Evolutionary conservation across 2,797 vertebrate species (phyloP).

Genomic region (Phrynocephalus forsythii): DNA sequence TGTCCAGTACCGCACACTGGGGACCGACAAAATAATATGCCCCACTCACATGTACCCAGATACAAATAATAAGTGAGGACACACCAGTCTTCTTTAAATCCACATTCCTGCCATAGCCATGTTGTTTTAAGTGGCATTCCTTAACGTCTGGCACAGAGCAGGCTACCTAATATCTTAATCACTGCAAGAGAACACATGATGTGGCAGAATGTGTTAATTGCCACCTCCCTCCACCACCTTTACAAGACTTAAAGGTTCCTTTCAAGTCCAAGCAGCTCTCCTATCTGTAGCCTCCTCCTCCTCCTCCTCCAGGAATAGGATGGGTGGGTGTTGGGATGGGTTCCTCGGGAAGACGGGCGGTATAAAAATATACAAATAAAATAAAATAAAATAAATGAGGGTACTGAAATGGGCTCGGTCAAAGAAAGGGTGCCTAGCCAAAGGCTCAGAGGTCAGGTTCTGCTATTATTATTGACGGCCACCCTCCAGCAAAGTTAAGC

Average conservation of each 20-base stretch:
- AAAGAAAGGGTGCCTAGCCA: too few species aligned
- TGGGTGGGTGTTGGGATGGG: background rate
- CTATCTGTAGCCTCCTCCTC: background rate
- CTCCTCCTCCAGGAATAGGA: constrained; percentile 1
- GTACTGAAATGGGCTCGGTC: background rate
- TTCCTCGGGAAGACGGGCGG: background rate
- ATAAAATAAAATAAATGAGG: background rate
- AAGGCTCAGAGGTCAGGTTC: background rate
- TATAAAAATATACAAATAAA: too few species aligned
- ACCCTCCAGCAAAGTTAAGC: background rate
- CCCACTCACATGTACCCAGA: background rate
- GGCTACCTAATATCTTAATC: background rate
- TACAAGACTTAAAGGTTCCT: background rate
- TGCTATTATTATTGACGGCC: background rate
- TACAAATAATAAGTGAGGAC: too few species aligned
- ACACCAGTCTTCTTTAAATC: background rate
- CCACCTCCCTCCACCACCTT: background rate
- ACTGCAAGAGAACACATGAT: background rate
- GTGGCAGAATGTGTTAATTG: background rate
- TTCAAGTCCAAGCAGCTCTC: too few species aligned
- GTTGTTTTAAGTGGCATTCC: background rate
- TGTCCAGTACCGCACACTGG: too few species aligned
- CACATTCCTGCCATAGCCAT: background rate
- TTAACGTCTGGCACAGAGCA: too few species aligned
- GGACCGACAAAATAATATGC: too few species aligned